Evolutionary conservation across 2,797 vertebrate genomes (phyloP).

Genomic region (Pygocentrus nattereri): DNA sequence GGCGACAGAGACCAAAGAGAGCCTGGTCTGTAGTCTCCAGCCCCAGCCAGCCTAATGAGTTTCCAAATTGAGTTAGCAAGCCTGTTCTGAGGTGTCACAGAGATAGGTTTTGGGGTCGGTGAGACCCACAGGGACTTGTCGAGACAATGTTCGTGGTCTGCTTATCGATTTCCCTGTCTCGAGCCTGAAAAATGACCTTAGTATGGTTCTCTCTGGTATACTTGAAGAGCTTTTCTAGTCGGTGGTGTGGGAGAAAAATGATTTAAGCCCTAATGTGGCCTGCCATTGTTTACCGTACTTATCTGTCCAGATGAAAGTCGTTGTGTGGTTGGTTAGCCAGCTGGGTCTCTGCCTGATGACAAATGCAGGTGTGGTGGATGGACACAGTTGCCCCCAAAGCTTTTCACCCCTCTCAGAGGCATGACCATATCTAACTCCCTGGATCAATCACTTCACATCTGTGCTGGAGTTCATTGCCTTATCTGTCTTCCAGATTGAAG

Average conservation of each 20-base stretch:
- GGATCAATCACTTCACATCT: slow-evolving; percentile 38
- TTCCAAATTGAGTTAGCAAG: slow-evolving; percentile 51
- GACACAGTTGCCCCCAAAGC: slow-evolving; percentile 26
- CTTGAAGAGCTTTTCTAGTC: slow-evolving; percentile 32
- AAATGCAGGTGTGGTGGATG: slow-evolving; percentile 44
- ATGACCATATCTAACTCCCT: slow-evolving; percentile 18
- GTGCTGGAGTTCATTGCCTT: slow-evolving; percentile 1
- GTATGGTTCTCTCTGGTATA: background rate
- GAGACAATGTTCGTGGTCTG: slow-evolving; percentile 24
- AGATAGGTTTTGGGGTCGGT: slow-evolving; percentile 42
- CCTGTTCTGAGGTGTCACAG: slow-evolving; percentile 39
- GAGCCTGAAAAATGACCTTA: slow-evolving; percentile 17
- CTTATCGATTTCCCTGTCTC: slow-evolving; percentile 45
- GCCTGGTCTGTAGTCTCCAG: slow-evolving; percentile 8
- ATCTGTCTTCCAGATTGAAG: slow-evolving; percentile 6
- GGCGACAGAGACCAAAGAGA: slow-evolving; percentile 4
- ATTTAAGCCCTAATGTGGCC: slow-evolving; percentile 17
- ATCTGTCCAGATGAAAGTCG: slow-evolving; percentile 44
- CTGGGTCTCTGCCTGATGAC: slow-evolving; percentile 42
- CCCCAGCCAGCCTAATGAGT: slow-evolving; percentile 16
- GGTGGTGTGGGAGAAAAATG: slow-evolving; percentile 15
- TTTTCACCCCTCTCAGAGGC: slow-evolving; percentile 14
- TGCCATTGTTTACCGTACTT: slow-evolving; percentile 43
- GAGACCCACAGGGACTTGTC: slow-evolving; percentile 20
- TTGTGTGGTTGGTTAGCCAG: slow-evolving; percentile 32